These are phyloP conservation scores for Amazona ochrocephala DNA, from an alignment of 2,797 vertebrate species.

Conservation along the genomic window DNA sequence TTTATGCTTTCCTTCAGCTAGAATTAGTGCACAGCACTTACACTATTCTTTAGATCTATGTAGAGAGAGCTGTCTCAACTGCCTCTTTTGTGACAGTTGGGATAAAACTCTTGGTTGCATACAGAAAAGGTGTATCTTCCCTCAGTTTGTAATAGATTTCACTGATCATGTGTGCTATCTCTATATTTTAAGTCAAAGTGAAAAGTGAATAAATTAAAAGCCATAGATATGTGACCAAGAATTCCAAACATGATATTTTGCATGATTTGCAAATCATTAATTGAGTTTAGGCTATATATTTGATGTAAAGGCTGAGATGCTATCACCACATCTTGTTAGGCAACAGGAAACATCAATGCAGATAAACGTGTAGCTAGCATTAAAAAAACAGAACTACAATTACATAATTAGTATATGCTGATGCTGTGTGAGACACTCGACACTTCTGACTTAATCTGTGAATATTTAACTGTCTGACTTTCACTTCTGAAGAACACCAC, in stretches of 20 bases:
- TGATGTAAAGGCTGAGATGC: neutral
- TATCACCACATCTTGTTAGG: neutral
- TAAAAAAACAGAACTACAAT: neutral
- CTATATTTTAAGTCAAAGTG: neutral
- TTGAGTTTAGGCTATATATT: neutral
- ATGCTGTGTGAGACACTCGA: neutral
- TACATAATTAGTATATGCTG: conserved; percentile 16
- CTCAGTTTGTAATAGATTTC: neutral
- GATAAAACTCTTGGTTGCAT: neutral
- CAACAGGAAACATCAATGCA: conserved; percentile 17
- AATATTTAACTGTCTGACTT: neutral
- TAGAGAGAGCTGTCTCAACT: neutral
- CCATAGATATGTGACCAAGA: neutral
- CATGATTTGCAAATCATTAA: neutral
- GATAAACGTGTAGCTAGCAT: neutral
- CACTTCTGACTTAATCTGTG: neutral
- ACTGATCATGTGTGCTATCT: neutral
- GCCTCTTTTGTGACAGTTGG: neutral
- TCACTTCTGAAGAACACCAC: neutral
- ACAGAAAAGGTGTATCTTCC: neutral
- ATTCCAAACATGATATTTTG: neutral
- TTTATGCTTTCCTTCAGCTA: neutral
- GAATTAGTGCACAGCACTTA: neutral
- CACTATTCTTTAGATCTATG: neutral
- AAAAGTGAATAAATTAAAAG: neutral